Evolutionary conservation across 2,797 vertebrate species (phyloP).

Genomic region (Anguilla pacifica): DNA sequence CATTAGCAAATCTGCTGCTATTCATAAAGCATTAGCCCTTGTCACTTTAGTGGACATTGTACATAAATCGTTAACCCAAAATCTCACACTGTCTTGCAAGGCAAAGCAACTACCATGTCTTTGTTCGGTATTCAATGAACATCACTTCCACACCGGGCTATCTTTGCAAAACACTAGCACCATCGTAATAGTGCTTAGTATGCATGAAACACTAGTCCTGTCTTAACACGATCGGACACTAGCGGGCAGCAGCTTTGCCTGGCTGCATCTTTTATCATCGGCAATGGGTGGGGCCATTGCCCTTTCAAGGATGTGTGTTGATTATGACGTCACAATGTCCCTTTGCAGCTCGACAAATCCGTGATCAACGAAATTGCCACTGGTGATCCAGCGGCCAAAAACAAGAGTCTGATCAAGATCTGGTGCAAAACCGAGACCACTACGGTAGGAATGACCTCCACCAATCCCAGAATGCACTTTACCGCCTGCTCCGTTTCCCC

Average conservation of each 20-base stretch:
- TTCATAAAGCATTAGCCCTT: neutral
- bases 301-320: neutral
- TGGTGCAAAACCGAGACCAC: conserved; percentile 81
- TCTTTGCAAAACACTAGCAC: too few relatives aligned
- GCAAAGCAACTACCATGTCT: too few relatives aligned
- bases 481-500: too few relatives aligned
- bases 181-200: too few relatives aligned
- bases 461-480: neutral
- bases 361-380: conserved; percentile 86
- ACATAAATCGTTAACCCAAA: neutral
- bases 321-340: neutral
- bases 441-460: conserved; percentile 66
- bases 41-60: neutral
- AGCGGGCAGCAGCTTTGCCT: neutral
- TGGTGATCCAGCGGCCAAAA: conserved; percentile 71
- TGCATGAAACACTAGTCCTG: too few relatives aligned
- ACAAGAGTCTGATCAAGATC: conserved; percentile 86
- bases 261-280: neutral
- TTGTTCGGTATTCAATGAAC: too few relatives aligned
- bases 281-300: neutral
- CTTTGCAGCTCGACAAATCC: conserved; percentile 83
- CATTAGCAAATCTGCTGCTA: too few relatives aligned
- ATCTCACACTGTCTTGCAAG: too few relatives aligned
- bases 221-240: too few relatives aligned
- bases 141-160: too few relatives aligned